Evolutionary conservation across 2,888 invertebrate genomes (phyloP).

Genomic region (Leptinotarsa tumamoca): DNA sequence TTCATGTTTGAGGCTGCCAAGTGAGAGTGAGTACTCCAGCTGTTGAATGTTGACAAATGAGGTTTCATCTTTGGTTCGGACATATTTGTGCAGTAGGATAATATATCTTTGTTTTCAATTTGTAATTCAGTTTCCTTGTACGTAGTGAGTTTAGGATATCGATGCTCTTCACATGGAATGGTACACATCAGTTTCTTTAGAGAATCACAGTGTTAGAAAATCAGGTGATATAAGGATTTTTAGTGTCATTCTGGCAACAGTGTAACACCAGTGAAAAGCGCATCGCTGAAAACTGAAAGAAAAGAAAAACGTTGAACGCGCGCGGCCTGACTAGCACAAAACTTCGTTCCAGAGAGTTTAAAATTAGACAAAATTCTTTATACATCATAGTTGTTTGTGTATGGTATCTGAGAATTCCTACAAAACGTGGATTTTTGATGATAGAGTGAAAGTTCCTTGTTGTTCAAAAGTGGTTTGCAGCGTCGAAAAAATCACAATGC

Average conservation of each 20-base stretch:
- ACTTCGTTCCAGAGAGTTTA: conserved; percentile 56
- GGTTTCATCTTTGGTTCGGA: too few species aligned
- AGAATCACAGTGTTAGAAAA: neutral
- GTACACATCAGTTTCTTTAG: too few species aligned
- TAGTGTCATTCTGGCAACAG: conserved; percentile 25
- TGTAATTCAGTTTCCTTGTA: too few species aligned
- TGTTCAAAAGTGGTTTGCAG: conserved; percentile 24
- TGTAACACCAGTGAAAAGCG: conserved; percentile 37
- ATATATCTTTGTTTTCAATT: too few species aligned
- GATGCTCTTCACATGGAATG: too few species aligned
- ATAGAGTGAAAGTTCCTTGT: conserved; percentile 36
- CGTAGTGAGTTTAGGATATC: too few species aligned
- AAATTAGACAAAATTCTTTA: conserved; percentile 61
- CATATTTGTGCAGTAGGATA: too few species aligned
- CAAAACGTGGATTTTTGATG: neutral
- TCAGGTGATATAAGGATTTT: neutral
- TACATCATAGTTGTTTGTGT: conserved; percentile 39
- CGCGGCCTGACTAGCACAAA: conserved; percentile 43
- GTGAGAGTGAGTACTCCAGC: neutral
- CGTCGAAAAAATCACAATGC: conserved; percentile 45
- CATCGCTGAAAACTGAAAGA: conserved; percentile 46
- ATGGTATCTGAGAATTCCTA: conserved; percentile 25
- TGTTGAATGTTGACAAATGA: neutral
- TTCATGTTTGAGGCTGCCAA: neutral
- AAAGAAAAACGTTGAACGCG: conserved; percentile 42